Conservation (phyloP, 2,113 vertebrate genomes). For the Chelonoidis abingdonii region DNA sequence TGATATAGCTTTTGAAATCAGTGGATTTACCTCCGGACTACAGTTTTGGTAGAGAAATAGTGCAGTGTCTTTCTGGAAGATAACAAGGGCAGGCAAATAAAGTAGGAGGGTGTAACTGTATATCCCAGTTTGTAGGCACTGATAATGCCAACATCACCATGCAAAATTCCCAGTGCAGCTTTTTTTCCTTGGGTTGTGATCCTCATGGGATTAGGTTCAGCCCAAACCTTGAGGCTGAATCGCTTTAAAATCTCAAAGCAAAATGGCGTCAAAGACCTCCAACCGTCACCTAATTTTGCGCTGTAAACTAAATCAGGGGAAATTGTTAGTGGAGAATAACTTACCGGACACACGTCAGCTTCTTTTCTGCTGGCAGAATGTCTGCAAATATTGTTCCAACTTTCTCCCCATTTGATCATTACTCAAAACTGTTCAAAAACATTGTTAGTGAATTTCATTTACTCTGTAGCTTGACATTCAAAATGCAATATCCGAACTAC, state of each 20-base stretch:
- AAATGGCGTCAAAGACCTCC: background rate
- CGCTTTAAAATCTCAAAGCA: background rate
- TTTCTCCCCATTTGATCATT: background rate
- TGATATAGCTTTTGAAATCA: slow-evolving; percentile 62
- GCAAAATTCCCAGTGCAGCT: background rate
- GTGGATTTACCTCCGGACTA: background rate
- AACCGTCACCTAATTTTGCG: background rate
- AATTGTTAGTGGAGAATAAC: background rate
- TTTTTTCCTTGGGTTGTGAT: background rate
- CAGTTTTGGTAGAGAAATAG: slow-evolving; percentile 3
- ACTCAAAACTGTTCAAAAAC: background rate
- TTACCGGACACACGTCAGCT: background rate
- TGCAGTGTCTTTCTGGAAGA: background rate
- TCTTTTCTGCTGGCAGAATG: background rate
- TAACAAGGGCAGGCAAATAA: slow-evolving; percentile 23
- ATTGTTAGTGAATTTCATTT: background rate
- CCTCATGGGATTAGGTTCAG: background rate
- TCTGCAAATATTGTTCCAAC: background rate
- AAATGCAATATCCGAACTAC: background rate
- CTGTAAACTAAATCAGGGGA: background rate
- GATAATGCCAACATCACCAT: background rate
- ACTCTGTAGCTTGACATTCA: background rate
- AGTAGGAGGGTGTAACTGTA: background rate
- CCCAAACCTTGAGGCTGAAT: background rate
- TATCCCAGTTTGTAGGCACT: background rate